Conservation (phyloP, 2,888 invertebrate genomes). For the Gari tellinella region DNA sequence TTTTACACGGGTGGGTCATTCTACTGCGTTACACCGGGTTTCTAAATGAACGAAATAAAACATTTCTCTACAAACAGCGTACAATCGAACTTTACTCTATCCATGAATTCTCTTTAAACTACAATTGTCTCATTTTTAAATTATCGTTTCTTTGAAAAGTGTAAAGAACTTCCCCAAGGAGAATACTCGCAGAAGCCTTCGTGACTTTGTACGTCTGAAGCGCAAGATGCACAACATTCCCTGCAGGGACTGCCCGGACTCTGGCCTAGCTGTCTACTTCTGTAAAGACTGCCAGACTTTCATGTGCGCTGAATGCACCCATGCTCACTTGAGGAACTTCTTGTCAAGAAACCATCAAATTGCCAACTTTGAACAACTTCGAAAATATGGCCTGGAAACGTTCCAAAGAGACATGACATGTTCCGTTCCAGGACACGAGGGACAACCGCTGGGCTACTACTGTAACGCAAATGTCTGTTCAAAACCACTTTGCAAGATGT, state of each 20-base stretch:
- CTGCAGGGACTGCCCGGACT: conserved; percentile 63
- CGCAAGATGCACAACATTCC: conserved; percentile 61
- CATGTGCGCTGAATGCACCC: conserved; percentile 66
- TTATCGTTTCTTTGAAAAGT: conserved; percentile 11
- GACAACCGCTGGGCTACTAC: conserved; percentile 54
- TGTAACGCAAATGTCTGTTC: conserved; percentile 61
- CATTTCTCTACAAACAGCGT: too few relatives aligned
- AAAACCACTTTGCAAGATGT: conserved; percentile 63
- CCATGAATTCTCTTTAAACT: too few relatives aligned
- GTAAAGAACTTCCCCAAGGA: conserved; percentile 62
- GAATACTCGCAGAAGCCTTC: conserved; percentile 58
- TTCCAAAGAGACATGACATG: conserved; percentile 62
- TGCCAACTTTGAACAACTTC: conserved; percentile 60
- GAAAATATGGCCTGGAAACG: conserved; percentile 64
- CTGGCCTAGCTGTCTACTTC: conserved; percentile 56
- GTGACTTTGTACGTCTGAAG: conserved; percentile 65
- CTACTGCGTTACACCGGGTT: too few relatives aligned
- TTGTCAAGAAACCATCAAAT: conserved; percentile 65
- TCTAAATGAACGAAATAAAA: too few relatives aligned
- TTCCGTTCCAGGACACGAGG: conserved; percentile 59
- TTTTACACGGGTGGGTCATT: too few relatives aligned
- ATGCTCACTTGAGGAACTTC: conserved; percentile 67
- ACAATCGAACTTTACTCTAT: too few relatives aligned
- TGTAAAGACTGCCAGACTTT: conserved; percentile 67
- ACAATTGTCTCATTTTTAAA: too few relatives aligned